Evolutionary conservation across 2,113 vertebrate species (phyloP).

Genomic region (Silurus asotus): DNA sequence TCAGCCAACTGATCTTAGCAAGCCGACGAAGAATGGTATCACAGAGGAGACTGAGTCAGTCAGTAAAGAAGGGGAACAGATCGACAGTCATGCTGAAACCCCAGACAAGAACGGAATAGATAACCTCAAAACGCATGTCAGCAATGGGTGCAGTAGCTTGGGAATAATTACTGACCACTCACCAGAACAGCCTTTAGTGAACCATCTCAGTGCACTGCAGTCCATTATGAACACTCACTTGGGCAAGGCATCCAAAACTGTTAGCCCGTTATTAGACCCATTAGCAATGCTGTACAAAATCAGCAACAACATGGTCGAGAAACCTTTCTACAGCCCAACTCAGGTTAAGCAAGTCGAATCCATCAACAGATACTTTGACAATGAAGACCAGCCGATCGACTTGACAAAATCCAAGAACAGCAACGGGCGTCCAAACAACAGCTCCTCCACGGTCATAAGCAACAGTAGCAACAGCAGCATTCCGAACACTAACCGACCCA

Average conservation of each 20-base stretch:
- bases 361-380: slow-evolving; percentile 82
- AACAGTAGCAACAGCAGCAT: slow-evolving; percentile 60
- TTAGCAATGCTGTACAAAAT: slow-evolving; percentile 95
- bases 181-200: slow-evolving; percentile 90
- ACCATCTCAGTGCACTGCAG: slow-evolving; percentile 93
- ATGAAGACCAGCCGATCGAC: slow-evolving; percentile 95
- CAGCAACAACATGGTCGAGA: slow-evolving; percentile 96
- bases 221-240: slow-evolving; percentile 99
- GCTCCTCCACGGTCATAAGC: slow-evolving; percentile 51
- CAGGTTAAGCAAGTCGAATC: slow-evolving; percentile 83
- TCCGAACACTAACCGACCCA: slow-evolving; percentile 65
- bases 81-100: slow-evolving; percentile 70
- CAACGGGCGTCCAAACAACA: slow-evolving; percentile 60
- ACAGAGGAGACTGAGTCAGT: slow-evolving; percentile 64
- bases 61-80: slow-evolving; percentile 74
- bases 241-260: slow-evolving; percentile 91
- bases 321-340: slow-evolving; percentile 82
- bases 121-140: slow-evolving; percentile 79
- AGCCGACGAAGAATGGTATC: slow-evolving; percentile 66
- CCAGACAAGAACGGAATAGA: slow-evolving; percentile 82
- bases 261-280: slow-evolving; percentile 87
- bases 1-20: slow-evolving; percentile 73
- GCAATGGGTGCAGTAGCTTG: slow-evolving; percentile 88
- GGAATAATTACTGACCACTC: slow-evolving; percentile 96
- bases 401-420: slow-evolving; percentile 94